A percentile compares a stretch with the other conserved stretches of the same genome.
These are phyloP conservation scores for Agrotis segetum DNA, from an alignment of 2,888 invertebrate species.

Conservation along the genomic window DNA sequence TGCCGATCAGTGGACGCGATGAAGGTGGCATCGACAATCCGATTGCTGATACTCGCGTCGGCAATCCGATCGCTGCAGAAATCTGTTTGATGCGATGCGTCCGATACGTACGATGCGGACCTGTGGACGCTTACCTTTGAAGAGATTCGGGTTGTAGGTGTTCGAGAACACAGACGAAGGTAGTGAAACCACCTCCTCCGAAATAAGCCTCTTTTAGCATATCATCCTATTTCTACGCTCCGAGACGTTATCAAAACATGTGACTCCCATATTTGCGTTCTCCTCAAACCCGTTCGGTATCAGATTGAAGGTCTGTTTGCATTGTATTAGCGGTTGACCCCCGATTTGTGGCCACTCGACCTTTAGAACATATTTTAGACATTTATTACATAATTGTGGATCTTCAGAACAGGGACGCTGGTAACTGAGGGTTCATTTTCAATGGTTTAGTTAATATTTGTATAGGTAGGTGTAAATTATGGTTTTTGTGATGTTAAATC, in stretches of 20 bases:
- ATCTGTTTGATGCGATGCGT: too few species aligned
- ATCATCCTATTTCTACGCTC: constrained; percentile 30
- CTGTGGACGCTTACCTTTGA: too few species aligned
- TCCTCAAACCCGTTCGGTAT: constrained; percentile 40
- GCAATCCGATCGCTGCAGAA: too few species aligned
- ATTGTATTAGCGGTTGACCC: constrained; percentile 37
- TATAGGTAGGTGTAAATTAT: constrained; percentile 1
- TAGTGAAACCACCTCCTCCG: too few species aligned
- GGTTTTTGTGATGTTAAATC: not conserved
- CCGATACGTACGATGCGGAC: too few species aligned
- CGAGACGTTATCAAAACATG: constrained; percentile 10
- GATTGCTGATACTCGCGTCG: too few species aligned
- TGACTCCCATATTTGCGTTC: constrained; percentile 43
- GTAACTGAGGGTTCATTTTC: not conserved
- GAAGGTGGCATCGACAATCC: too few species aligned
- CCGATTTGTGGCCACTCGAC: constrained; percentile 3
- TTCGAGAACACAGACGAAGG: too few species aligned
- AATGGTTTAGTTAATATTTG: constrained; percentile 11
- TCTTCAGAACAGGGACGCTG: constrained; percentile 1
- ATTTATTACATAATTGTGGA: constrained; percentile 1
- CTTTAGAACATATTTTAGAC: constrained; percentile 19
- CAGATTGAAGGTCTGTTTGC: constrained; percentile 46
- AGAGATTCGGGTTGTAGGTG: too few species aligned
- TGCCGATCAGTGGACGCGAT: too few species aligned
- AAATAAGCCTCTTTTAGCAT: not conserved